Evolutionary conservation across 2,888 invertebrate species (phyloP), one percentile per base, ranked within the genome.

Genomic region (Hemithea aestivaria): DNA sequence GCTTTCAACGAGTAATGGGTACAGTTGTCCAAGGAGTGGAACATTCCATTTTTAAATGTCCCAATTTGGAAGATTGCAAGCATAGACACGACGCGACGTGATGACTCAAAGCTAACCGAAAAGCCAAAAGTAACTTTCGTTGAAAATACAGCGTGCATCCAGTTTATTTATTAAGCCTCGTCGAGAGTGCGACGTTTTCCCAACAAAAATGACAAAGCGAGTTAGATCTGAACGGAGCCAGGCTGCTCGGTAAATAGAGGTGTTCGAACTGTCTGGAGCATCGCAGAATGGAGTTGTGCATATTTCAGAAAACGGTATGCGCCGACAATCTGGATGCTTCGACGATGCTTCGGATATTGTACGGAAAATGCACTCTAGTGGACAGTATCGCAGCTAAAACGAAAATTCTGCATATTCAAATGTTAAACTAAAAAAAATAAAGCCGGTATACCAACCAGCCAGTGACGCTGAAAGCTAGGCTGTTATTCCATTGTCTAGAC

Each of bases 251-350:
- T 25, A 48, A 48, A 51, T 40, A 48, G 45, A 49, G 35, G 52
- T 29, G 41, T 52, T 50, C 40, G 44, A 48, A 51, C 51, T 38
- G 34, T 41, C 56, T 46, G 51, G 46, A 44, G 46, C 51, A 49
- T 41, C 23, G 38, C 36, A 49, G 51, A 44, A 57, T 51, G 45
- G 55, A 56, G 45, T 56, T 57, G 56, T 62, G 65, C 62, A 70
- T 72, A 70, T 68, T 70, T 70, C 53, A 65, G 56, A 55, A 58
- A 58, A 60, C 53, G 61, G 64, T 63, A 67, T 71, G 60, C 62
- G 44, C 48, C 43, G 46, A 54, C 58, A 60, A 61, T 60, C 60
- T 56, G 55, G 42, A 35, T 50, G 44, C 54, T 58, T 57, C 50
- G 52, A 55, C 40, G 26, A 47, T 40, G 43, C 51, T 16, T 16